Conservation (phyloP, 1,140 invertebrate species). For the Drosophila bocki region DNA sequence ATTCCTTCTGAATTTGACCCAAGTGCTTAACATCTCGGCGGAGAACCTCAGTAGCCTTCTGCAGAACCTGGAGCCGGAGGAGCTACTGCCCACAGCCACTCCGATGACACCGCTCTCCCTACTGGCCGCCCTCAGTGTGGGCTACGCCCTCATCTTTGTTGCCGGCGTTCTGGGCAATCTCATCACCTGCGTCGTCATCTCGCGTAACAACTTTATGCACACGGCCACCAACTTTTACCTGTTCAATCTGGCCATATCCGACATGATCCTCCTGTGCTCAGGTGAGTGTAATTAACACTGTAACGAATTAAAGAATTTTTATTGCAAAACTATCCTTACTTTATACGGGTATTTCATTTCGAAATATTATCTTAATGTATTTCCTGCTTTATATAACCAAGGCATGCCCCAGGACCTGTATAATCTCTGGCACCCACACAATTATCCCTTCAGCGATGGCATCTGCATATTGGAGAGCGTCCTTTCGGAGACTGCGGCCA, state of each 20-base stretch:
- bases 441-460: constrained; percentile 91
- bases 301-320: neutral
- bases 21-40: constrained; percentile 80
- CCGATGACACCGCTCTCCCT: constrained; percentile 81
- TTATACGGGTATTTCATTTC: neutral
- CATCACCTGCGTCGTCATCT: constrained; percentile 94
- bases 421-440: constrained; percentile 91
- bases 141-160: constrained; percentile 91
- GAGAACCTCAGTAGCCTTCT: constrained; percentile 75
- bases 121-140: constrained; percentile 88
- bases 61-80: constrained; percentile 58
- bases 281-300: constrained; percentile 44
- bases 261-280: constrained; percentile 92
- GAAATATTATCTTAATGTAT: too few relatives aligned
- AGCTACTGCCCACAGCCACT: constrained; percentile 44
- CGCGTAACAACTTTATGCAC: constrained; percentile 92
- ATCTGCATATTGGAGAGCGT: constrained; percentile 92
- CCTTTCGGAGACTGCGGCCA: constrained; percentile 93
- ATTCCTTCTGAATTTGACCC: constrained; percentile 78
- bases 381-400: constrained; percentile 10
- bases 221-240: constrained; percentile 94
- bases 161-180: constrained; percentile 94
- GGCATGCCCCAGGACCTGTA: constrained; percentile 93
- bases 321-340: too few relatives aligned
- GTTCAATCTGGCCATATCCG: constrained; percentile 94